These are phyloP conservation scores for Brotula barbata DNA, from an alignment of 2,797 vertebrate species.

Conservation along the genomic window DNA sequence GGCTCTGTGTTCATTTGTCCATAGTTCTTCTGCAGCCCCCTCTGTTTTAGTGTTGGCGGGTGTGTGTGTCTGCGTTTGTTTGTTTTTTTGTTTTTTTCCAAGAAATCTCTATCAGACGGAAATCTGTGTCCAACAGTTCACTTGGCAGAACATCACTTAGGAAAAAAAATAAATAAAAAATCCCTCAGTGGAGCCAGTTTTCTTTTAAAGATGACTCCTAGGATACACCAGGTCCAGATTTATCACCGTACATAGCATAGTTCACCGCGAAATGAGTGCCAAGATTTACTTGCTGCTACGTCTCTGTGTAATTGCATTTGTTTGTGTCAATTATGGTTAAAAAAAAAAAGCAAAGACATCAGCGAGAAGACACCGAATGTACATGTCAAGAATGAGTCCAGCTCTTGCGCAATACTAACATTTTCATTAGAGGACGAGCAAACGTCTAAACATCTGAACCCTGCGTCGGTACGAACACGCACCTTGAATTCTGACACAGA, in stretches of 20 bases:
- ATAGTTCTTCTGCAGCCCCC: slow-evolving; percentile 69
- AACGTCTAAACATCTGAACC: background rate
- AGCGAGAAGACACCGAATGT: too few relatives aligned
- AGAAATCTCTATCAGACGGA: slow-evolving; percentile 74
- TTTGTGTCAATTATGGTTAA: too few relatives aligned
- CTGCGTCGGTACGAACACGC: background rate
- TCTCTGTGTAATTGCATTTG: too few relatives aligned
- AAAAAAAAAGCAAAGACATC: too few relatives aligned
- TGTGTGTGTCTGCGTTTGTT: too few relatives aligned
- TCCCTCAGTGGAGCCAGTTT: slow-evolving; percentile 5
- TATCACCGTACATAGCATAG: slow-evolving; percentile 4
- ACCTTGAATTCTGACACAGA: background rate
- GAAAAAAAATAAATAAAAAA: slow-evolving; percentile 43
- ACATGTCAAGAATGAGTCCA: too few relatives aligned
- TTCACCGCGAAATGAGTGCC: slow-evolving; percentile 7
- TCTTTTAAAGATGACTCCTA: slow-evolving; percentile 24
- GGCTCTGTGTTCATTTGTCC: slow-evolving; percentile 79
- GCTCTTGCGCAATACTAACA: too few relatives aligned
- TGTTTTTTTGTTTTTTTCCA: slow-evolving; percentile 65
- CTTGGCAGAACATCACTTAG: slow-evolving; percentile 71
- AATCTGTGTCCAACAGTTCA: slow-evolving; percentile 72
- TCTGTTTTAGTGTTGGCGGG: slow-evolving; percentile 78
- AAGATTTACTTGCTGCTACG: background rate
- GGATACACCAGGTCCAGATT: background rate
- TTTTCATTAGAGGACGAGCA: slow-evolving; percentile 3